Percentiles rank a stretch among this genome's conserved stretches.
phyloP scores from a whole-genome alignment of 2,888 invertebrate species.

The Ophion ventricosus region DNA sequence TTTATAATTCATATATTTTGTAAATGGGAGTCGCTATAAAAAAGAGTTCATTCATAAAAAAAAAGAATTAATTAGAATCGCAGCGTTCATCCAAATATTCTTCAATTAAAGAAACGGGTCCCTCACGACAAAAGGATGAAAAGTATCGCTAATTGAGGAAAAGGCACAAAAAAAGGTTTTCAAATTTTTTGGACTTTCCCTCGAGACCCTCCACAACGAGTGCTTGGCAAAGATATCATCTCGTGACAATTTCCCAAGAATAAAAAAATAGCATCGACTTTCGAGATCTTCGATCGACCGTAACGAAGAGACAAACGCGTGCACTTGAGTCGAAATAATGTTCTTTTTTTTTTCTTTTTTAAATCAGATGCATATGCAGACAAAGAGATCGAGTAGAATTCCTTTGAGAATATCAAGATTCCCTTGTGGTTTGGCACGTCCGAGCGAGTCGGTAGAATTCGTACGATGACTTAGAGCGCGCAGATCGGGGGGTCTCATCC shows the following conservation, averaged over 20 bases:
- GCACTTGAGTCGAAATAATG: neutral
- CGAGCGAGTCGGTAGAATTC: constrained; percentile 75
- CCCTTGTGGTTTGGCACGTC: constrained; percentile 76
- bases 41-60: no score
- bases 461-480: constrained; percentile 75
- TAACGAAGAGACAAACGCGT: neutral
- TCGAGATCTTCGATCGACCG: neutral
- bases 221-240: neutral
- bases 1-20: no score
- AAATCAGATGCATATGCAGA: constrained; percentile 78
- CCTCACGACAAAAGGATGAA: no score
- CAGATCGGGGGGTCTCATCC: constrained; percentile 74
- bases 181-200: neutral
- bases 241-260: neutral
- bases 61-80: no score
- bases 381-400: constrained; percentile 78
- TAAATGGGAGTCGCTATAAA: no score
- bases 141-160: no score
- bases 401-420: constrained; percentile 78
- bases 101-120: no score
- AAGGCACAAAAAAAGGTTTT: no score
- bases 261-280: neutral
- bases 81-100: no score
- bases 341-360: neutral
- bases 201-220: neutral